These are phyloP conservation scores for Schizaphis graminum DNA, from an alignment of 2,888 invertebrate species.

Conservation along the genomic window DNA sequence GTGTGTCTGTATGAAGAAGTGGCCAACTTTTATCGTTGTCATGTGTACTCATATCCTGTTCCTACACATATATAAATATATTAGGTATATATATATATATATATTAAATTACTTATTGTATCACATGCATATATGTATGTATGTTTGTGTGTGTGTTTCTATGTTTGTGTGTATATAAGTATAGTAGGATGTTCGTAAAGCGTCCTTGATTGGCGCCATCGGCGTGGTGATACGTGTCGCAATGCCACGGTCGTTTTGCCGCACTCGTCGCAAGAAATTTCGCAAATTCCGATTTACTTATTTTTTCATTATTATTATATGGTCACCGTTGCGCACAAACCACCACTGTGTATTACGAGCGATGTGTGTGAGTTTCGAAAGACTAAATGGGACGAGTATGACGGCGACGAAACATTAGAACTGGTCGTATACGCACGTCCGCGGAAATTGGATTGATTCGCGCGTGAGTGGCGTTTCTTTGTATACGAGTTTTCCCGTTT, in stretches of 20 bases:
- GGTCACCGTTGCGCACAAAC: neutral
- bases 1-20: no score
- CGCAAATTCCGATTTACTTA: conserved; percentile 29
- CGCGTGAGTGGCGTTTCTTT: conserved; percentile 11
- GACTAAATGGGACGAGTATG: neutral
- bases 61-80: neutral
- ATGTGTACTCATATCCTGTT: conserved; percentile 18
- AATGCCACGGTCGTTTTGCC: conserved; percentile 2
- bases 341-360: neutral
- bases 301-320: neutral
- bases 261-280: conserved; percentile 16
- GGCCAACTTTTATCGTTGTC: neutral
- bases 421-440: neutral
- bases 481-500: conserved; percentile 36
- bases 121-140: neutral
- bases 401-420: neutral
- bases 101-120: neutral
- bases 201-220: conserved; percentile 51
- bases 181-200: neutral
- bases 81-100: neutral
- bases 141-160: neutral
- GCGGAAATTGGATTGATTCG: conserved; percentile 12
- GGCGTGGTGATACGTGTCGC: conserved; percentile 4
- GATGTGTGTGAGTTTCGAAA: conserved; percentile 36
- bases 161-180: neutral